A percentile compares a stretch with the other conserved stretches of the same genome.
Evolutionary conservation across 2,113 vertebrate genomes (phyloP).

Genomic region (Poecile atricapillus): DNA sequence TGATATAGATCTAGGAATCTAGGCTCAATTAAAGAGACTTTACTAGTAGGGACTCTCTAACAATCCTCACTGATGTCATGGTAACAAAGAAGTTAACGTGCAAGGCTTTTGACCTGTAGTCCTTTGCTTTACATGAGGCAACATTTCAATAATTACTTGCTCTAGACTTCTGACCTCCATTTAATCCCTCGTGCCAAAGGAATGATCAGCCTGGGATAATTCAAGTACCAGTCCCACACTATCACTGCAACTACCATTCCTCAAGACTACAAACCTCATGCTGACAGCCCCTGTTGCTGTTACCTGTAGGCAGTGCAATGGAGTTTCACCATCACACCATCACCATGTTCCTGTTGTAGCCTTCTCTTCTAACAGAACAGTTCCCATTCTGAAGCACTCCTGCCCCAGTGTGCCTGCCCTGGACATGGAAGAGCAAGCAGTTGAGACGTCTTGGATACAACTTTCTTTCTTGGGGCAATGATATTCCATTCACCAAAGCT

Average conservation of each 20-base stretch:
- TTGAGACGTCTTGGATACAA: neutral
- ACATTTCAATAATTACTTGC: neutral
- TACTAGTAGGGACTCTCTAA: neutral
- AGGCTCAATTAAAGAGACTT: neutral
- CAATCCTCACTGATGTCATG: neutral
- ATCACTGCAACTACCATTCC: neutral
- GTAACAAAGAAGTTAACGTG: neutral
- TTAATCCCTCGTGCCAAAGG: neutral
- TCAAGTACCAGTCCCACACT: neutral
- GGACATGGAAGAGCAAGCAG: neutral
- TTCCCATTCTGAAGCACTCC: neutral
- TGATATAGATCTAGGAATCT: neutral
- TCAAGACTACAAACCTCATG: neutral
- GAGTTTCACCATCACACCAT: neutral
- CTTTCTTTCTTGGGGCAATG: neutral
- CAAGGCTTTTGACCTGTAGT: neutral
- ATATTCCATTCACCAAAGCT: neutral
- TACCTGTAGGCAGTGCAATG: neutral
- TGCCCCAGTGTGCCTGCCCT: neutral
- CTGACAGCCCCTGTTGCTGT: neutral
- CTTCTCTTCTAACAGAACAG: neutral
- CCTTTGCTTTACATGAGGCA: neutral
- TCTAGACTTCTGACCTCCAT: neutral
- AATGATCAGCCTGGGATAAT: neutral
- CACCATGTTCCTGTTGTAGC: neutral